Conservation (phyloP, 2,797 vertebrate genomes). For the Scolopax rusticola region DNA sequence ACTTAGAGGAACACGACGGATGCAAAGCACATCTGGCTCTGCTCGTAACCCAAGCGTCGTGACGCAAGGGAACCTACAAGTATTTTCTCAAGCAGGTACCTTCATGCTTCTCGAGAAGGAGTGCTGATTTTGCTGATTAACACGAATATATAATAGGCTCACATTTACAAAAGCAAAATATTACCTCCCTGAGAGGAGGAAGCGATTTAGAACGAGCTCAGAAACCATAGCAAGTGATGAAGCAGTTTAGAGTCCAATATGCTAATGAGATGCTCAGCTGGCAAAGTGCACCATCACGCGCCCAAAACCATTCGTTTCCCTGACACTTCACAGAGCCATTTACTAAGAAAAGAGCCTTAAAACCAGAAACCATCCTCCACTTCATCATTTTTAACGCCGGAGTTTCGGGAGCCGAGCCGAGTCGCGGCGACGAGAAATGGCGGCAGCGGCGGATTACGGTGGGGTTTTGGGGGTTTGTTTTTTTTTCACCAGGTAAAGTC, state of each 20-base stretch:
- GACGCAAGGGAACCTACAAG: background rate
- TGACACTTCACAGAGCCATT: conserved; percentile 13
- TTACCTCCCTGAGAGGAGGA: conserved; percentile 37
- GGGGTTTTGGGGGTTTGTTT: background rate
- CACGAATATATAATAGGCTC: background rate
- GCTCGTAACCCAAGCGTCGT: background rate
- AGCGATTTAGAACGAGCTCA: background rate
- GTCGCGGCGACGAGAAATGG: background rate
- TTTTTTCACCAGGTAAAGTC: background rate
- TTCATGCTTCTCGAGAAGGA: background rate
- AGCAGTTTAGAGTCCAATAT: conserved; percentile 18
- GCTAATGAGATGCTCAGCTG: conserved; percentile 43
- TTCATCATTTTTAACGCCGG: conserved; percentile 14
- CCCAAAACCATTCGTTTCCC: conserved; percentile 30
- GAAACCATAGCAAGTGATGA: background rate
- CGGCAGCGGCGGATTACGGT: background rate
- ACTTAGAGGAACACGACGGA: background rate
- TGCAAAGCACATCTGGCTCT: background rate
- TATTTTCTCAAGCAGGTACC: background rate
- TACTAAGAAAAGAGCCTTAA: background rate
- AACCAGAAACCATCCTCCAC: background rate
- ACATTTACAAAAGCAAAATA: conserved; percentile 37
- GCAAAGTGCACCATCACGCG: background rate
- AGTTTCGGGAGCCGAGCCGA: background rate
- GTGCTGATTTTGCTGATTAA: background rate